Base-by-base conservation (phyloP, 2,113 vertebrate genomes). In the Malurus melanocephalus region DNA sequence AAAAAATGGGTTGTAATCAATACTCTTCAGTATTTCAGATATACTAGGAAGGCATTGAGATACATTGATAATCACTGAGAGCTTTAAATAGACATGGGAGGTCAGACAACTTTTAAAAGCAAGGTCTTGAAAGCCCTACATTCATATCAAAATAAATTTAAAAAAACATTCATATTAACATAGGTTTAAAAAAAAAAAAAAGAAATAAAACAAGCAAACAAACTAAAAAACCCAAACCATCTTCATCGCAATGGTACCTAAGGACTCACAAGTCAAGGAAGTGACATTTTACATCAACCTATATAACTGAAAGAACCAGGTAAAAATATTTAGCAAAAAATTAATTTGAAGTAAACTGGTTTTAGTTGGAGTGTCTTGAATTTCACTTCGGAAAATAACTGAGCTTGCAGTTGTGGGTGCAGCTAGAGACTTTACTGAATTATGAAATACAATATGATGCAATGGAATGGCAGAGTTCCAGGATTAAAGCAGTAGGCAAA, bases 261-360 rank as follows among this genome's bases (percentile, higher is more conserved):
- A 87, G 66, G 40, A 33, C 13, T 42, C 32, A 12, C 3, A 52
- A 73, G 23, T 52, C 18, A 76, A 56, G 26, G 10, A 46, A 64
- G 33, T 8, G 6, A 3, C 11, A 52, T 26, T 48, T 68, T 40
- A 51, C 7, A 22, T 9, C 32, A 43, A n/a, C n/a, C n/a, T n/a
- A n/a, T n/a, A n/a, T 30, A 38, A 0, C 23, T 18, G 18, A 56
- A 2, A 35, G 8, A 64, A 85, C 0, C 19, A 24, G 4, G 1
- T 60, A 49, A 60, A 92, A 78, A 33, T 40, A 45, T 51, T 67
- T 43, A 75, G 13, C 1, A 60, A 68, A 87, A 32, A 28, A 17
- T 1, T 9, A 38, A 33, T 56, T 77, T 76, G 5, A 72, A 87
- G 69, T 38, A 20, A 59, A n/a, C 9, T 32, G 2, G 0, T 72